Evolutionary conservation across 37 sponge, comb jelly and placozoan genomes (phyloP).

Genomic region (Halichondria panicea): DNA sequence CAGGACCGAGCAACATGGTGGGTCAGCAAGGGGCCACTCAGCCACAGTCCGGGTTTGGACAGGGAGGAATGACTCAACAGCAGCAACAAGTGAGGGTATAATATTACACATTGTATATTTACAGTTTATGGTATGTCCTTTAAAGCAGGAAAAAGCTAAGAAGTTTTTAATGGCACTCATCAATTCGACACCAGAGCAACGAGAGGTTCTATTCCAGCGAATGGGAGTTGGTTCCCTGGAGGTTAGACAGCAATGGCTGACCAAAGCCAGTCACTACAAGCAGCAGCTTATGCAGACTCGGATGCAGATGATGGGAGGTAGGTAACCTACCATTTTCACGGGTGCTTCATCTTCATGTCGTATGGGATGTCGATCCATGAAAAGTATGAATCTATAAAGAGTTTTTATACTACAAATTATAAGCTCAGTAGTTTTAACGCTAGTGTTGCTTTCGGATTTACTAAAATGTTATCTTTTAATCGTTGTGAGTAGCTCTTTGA

Average conservation of each 20-base stretch:
- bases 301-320: too few relatives aligned
- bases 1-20: not conserved
- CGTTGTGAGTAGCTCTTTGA: too few relatives aligned
- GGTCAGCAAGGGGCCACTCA: not conserved
- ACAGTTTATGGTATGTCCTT: not conserved
- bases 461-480: too few relatives aligned
- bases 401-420: too few relatives aligned
- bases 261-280: not conserved
- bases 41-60: not conserved
- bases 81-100: not conserved
- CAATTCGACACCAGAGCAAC: conserved; percentile 21
- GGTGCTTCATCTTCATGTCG: too few relatives aligned
- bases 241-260: conserved; percentile 7
- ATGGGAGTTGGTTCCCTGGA: not conserved
- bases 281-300: conserved; percentile 14
- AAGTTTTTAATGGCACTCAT: not conserved
- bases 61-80: not conserved
- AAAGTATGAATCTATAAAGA: too few relatives aligned
- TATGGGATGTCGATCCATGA: too few relatives aligned
- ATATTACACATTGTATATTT: not conserved
- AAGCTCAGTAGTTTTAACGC: too few relatives aligned
- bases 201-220: conserved; percentile 9
- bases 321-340: too few relatives aligned
- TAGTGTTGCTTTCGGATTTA: too few relatives aligned
- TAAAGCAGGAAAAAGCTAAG: not conserved